Base-by-base conservation (phyloP, 2,113 vertebrate genomes). In the Chunga burmeisteri region DNA sequence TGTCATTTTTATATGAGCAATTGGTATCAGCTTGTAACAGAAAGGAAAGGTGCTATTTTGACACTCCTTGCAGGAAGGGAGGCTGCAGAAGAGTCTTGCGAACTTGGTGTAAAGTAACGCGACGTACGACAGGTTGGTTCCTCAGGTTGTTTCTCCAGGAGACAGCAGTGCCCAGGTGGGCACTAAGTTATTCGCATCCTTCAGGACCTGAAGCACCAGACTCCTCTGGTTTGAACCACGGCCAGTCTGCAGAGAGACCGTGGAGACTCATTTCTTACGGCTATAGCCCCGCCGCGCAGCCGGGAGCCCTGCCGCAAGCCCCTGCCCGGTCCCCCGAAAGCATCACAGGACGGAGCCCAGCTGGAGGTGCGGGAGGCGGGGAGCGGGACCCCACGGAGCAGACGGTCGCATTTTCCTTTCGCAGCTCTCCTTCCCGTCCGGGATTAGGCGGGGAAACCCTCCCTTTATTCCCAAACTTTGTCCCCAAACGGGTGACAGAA, bases 401-500 rank as follows among this genome's bases (percentile, higher is more conserved):
- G 73, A 68, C 89, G 32, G 11, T 11, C 32, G 46, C 91, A 2
- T 46, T 34, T 38, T 38, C 55, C 72, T 34, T 49, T 16, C 47
- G 47, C 79, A 11, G 91, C 71, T 47, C 75, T 46, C 74, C 58
- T 44, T 68, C 65, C 68, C 46, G 50, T 27, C 93, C 80, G 50
- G 53, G 61, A 50, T 27, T 1, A 63, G 80, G 86, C 63, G 32
- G 47, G 81, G 65, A 66, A 94, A 56, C 75, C 63, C 80, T 66
- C 72, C 93, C 91, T 96, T 93, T 97, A 90, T 91, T 90, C 93
- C 80, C 94, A 95, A 70, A 66, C 77, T 90, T 65, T 16, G 71
- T 66, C 42, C 59, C 68, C 77, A 42, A 2, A 46, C 36, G 80
- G 59, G 72, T 42, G 80, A 73, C 80, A 44, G 59, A 21, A 58